A percentile compares a stretch with the other conserved stretches of the same genome.
phyloP scores from a whole-genome alignment of 2,797 vertebrate species.

The Semotilus atromaculatus region DNA sequence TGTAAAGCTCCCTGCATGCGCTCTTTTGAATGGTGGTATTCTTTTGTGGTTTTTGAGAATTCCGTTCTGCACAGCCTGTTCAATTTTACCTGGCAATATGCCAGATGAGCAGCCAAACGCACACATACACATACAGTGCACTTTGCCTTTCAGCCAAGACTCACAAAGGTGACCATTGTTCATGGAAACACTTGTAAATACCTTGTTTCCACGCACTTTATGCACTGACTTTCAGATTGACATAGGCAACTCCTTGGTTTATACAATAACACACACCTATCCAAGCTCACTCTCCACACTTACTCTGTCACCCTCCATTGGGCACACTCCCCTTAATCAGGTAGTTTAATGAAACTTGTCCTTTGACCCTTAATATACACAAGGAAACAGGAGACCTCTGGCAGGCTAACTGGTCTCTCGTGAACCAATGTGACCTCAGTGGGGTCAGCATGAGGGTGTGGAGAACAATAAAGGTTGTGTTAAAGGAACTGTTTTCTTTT shows the following conservation, averaged over 20 bases:
- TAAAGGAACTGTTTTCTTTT: constrained; percentile 47
- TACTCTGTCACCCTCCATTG: constrained; percentile 41
- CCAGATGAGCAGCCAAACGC: constrained; percentile 51
- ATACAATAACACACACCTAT: constrained; percentile 58
- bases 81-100: constrained; percentile 44
- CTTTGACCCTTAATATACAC: constrained; percentile 63
- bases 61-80: constrained; percentile 47
- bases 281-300: constrained; percentile 34
- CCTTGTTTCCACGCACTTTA: constrained; percentile 66
- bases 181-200: constrained; percentile 60
- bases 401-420: constrained; percentile 10
- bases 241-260: constrained; percentile 59
- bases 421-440: constrained; percentile 31
- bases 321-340: constrained; percentile 29
- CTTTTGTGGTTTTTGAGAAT: constrained; percentile 26
- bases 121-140: constrained; percentile 37
- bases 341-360: constrained; percentile 61
- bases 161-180: constrained; percentile 67
- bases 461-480: constrained; percentile 51
- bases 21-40: neutral
- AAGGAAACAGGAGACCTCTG: constrained; percentile 52
- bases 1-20: neutral
- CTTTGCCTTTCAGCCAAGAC: constrained; percentile 55
- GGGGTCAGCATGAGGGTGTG: constrained; percentile 41
- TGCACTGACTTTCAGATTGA: constrained; percentile 59